These are phyloP conservation scores for Microcebus ravelobensis DNA, from an alignment of 2,113 vertebrate genomes.

Conservation along the genomic window DNA sequence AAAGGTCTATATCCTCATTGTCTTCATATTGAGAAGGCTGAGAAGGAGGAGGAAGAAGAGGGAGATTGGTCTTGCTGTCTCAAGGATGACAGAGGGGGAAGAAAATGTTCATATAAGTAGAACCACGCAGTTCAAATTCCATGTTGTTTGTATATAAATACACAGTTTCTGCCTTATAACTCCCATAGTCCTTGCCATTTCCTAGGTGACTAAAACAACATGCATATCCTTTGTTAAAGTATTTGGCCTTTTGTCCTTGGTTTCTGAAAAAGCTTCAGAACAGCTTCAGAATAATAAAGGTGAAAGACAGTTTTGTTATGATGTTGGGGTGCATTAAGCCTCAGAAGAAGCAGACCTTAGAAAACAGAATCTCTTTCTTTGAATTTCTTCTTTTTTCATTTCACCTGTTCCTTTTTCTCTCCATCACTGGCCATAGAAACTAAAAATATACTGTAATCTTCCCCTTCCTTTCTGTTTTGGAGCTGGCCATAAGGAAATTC, in stretches of 20 bases:
- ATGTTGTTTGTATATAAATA: no score
- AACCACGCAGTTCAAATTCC: no score
- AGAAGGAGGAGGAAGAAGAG: no score
- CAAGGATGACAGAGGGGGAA: no score
- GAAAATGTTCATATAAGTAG: no score
- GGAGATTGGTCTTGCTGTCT: no score
- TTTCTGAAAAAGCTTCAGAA: not conserved
- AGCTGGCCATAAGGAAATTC: not conserved
- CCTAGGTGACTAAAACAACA: not conserved
- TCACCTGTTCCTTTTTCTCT: not conserved
- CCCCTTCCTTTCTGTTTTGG: not conserved
- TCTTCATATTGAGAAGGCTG: no score
- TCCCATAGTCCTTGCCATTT: not conserved
- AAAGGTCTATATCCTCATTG: no score
- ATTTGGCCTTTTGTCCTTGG: not conserved
- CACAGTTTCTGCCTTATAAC: not conserved
- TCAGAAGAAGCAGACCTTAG: not conserved
- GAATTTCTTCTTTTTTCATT: not conserved
- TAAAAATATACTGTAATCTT: not conserved
- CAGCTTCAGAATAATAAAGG: not conserved
- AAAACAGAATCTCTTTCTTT: not conserved
- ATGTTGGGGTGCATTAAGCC: not conserved
- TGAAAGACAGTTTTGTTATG: not conserved
- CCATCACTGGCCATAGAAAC: not conserved
- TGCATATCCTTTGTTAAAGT: not conserved